Base-by-base conservation (phyloP, 2,113 vertebrate genomes). In the Tachycineta bicolor region DNA sequence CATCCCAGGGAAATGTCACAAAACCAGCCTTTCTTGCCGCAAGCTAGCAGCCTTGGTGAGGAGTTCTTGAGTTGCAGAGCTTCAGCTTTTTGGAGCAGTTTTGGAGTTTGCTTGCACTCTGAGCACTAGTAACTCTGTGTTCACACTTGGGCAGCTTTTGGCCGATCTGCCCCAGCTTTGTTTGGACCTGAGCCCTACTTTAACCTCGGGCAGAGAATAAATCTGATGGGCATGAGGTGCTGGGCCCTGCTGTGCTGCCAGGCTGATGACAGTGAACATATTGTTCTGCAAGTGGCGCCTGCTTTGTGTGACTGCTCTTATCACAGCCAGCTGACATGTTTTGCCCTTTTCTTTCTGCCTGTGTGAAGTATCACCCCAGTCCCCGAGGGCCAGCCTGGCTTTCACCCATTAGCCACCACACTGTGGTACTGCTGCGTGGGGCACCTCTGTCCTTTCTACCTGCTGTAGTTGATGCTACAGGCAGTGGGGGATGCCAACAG, bases 351-450 rank as follows among this genome's bases (percentile, higher is more conserved):
- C 44, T 70, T 69, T 82, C 67, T 46, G 33, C 39, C 63, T 4
- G 0, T 58, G 62, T 39, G 70, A 71, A 73, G 62, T 25, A 58
- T 39, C 0, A 0, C 37, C n/a, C 34, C 0, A 0, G 14, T 62
- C 63, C 60, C 58, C 0, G 0, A 7, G 50, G 71, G 43, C 39
- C 67, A 49, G 62, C 46, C 47, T 75, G 65, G 31, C 46, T 73
- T 55, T 60, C 63, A 43, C 41, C 29, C 2, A 0, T 10, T 22
- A 41, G 21, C 56, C 0, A 1, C 50, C 12, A 0, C 0, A 0
- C 22, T 0, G 0, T 12, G 22, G 33, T 31, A 39, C 56, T 94
- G 65, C 68, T 56, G 62, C n/a, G 14, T n/a, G 34, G 24, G 31
- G 22, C 25, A 28, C 13, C 53, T 46, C 18, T 52, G 47, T 47